Evolutionary conservation across 2,888 invertebrate species (phyloP), one percentile per base, ranked within the genome.

Genomic region (Rhingia rostrata): DNA sequence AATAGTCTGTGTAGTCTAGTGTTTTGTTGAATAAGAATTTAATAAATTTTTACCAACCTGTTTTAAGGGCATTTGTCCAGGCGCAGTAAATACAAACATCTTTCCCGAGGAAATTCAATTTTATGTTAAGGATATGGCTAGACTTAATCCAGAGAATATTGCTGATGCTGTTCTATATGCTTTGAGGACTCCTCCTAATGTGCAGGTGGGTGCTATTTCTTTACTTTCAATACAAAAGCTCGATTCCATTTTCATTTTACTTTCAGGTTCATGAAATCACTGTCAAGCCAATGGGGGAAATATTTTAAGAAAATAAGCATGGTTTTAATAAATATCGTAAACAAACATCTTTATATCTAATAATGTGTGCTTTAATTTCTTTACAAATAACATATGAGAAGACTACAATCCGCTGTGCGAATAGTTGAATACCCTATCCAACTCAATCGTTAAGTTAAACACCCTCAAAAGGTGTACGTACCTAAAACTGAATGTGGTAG

Each of bases 131-230:
- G 86, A 90, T 53, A 90, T 90, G 90, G 88, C 88, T 0, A 88
- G 88, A 22, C 80, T 91, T 33, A 88, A 90, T 1, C 89, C 92
- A 0, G 83, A 88, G 33, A 90, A 91, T 79, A 89, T 91, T 32
- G 90, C 91, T 4, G 89, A 91, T 83, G 91, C 91, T 0, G 89
- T 91, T 14, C 60, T 91, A 2, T 91, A 90, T 84, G 90, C 90
- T 1, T 61, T 91, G 1, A 86, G 88, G 22, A 90, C 91, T 1
- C 90, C 91, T 4, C 88, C 89, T 5, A 87, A 89, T 86, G 91
- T 91, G 3, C 91, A 91, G 89, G 91, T 90, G n/a, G 7, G 9
- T n/a, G 6, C 22, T 9, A 37, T n/a, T 4, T 37, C 37, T 35
- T 35, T 3, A 33, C 30, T 33, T 5, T 12, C 0, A 22, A 22